A percentile compares a stretch with the other conserved stretches of the same genome.
These are phyloP conservation scores for Lucifuga dentata DNA, from an alignment of 2,113 vertebrate genomes.

Conservation along the genomic window DNA sequence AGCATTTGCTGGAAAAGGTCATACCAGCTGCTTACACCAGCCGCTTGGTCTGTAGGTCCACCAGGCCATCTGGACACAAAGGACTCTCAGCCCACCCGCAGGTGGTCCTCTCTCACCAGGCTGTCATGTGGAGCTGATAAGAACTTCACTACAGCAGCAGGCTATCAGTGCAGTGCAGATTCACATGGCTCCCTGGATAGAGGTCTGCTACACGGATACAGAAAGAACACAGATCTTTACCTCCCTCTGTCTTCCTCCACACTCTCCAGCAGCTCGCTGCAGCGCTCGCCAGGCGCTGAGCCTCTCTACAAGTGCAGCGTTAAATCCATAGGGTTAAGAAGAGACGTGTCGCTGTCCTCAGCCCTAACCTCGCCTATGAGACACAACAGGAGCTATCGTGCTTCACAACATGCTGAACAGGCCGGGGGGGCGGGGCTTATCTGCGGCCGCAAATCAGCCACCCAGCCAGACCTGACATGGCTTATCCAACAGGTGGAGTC, in stretches of 20 bases:
- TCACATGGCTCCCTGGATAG: constrained; percentile 81
- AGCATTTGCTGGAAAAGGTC: constrained; percentile 77
- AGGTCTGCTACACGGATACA: constrained; percentile 74
- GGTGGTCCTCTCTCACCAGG: constrained; percentile 87
- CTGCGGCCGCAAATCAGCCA: constrained; percentile 78
- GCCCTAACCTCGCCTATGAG: constrained; percentile 80
- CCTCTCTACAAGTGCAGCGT: constrained; percentile 83
- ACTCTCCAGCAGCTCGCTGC: constrained; percentile 79
- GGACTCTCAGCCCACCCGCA: constrained; percentile 87
- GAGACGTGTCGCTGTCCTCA: constrained; percentile 78
- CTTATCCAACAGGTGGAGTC: constrained; percentile 94
- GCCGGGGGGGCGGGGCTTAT: constrained; percentile 28
- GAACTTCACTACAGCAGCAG: constrained; percentile 49
- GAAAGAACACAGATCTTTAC: constrained; percentile 79
- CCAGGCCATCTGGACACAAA: constrained; percentile 87
- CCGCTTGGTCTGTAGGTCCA: constrained; percentile 64
- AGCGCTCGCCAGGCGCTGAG: constrained; percentile 78
- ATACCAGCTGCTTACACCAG: constrained; percentile 68
- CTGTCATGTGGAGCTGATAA: constrained; percentile 73
- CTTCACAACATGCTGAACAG: constrained; percentile 87
- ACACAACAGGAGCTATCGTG: constrained; percentile 86
- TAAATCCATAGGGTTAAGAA: constrained; percentile 46
- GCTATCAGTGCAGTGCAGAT: constrained; percentile 57
- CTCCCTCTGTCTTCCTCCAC: constrained; percentile 71
- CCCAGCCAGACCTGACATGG: constrained; percentile 94